Percentiles rank a stretch among this genome's conserved stretches.
phyloP scores from a whole-genome alignment of 2,888 invertebrate genomes.

The Sialis fuliginosa region DNA sequence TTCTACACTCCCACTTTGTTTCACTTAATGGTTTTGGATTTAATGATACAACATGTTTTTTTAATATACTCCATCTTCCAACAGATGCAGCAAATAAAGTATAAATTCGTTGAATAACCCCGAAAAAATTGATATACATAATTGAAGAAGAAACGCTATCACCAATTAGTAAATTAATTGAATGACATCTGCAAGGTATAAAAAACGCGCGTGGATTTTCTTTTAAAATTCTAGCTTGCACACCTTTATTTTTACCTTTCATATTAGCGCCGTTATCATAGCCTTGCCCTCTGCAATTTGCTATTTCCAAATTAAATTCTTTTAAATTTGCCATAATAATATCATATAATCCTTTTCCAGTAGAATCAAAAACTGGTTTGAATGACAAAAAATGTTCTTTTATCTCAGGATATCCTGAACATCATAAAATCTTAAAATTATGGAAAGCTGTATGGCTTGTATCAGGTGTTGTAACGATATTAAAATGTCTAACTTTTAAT shows the following conservation, averaged over 20 bases:
- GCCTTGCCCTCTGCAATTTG: neutral
- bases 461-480: no score
- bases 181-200: neutral
- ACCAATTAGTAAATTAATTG: neutral
- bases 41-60: constrained; percentile 3
- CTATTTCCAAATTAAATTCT: no score
- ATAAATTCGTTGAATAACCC: neutral
- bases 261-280: neutral
- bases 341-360: no score
- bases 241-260: neutral
- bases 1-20: constrained; percentile 6
- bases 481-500: no score
- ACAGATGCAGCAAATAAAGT: neutral
- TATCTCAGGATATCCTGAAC: no score
- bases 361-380: no score
- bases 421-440: no score
- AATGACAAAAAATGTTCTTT: no score
- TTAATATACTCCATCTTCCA: neutral
- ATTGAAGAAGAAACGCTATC: neutral
- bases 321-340: no score
- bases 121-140: neutral
- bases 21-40: constrained; percentile 4
- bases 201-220: neutral
- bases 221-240: neutral
- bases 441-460: no score